A percentile compares a stretch with the other conserved stretches of the same genome.
Evolutionary conservation across 2,113 vertebrate species (phyloP).

Genomic region (Pelusios castaneus): DNA sequence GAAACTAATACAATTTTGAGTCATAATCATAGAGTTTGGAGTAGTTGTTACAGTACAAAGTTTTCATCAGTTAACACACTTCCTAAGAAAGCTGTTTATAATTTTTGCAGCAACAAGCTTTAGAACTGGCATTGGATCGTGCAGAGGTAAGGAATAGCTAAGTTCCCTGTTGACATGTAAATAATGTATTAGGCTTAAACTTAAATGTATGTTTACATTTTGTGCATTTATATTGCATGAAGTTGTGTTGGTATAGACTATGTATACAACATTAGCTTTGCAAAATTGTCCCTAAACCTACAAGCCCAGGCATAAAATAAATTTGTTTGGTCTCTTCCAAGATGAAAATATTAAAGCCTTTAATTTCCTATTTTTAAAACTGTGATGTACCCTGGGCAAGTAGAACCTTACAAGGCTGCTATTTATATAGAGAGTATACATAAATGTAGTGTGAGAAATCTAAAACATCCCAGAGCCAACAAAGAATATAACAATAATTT

Average conservation of each 20-base stretch:
- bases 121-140: slow-evolving; percentile 98
- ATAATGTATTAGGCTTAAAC: background rate
- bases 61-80: background rate
- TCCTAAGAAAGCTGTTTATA: slow-evolving; percentile 43
- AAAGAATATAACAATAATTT: background rate
- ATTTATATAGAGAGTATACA: background rate
- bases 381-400: background rate
- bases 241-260: background rate
- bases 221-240: background rate
- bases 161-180: background rate
- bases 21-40: background rate
- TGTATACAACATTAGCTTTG: background rate
- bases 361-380: background rate
- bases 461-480: background rate
- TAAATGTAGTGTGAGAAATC: background rate
- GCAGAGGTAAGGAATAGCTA: slow-evolving; percentile 87
- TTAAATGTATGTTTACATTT: background rate
- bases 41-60: background rate
- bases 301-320: accelerated
- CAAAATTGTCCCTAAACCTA: background rate
- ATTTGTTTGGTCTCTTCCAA: accelerated
- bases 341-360: background rate
- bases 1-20: accelerated
- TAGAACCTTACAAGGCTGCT: background rate
- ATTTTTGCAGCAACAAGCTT: slow-evolving; percentile 90